Percentiles rank a stretch among this genome's conserved stretches.
These are phyloP conservation scores for Dipodomys ordii DNA, from an alignment of 2,113 vertebrate species.

Conservation along the genomic window DNA sequence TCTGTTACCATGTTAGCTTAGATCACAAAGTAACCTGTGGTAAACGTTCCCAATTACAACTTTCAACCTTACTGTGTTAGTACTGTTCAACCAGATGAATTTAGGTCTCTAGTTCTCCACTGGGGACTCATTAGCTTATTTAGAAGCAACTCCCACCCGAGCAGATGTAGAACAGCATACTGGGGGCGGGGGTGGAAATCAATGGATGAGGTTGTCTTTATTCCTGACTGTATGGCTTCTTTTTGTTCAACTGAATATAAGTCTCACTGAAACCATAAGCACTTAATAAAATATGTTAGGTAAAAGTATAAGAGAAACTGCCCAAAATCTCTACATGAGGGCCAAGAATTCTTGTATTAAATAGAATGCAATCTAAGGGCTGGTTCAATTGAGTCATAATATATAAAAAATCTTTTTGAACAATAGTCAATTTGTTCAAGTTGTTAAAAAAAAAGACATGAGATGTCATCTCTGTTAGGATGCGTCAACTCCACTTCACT, in stretches of 20 bases:
- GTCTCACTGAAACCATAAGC: constrained; percentile 57
- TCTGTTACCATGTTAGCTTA: not conserved
- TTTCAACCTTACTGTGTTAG: not conserved
- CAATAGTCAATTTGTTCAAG: constrained; percentile 17
- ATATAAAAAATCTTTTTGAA: constrained; percentile 36
- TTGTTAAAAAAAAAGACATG: constrained; percentile 29
- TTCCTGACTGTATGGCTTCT: constrained; percentile 22
- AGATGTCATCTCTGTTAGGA: not conserved
- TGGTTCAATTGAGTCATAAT: constrained; percentile 1
- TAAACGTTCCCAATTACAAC: not conserved
- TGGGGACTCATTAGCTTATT: not conserved
- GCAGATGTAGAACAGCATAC: not conserved
- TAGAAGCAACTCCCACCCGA: not conserved
- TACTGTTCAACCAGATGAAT: too few relatives aligned
- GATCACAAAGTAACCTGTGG: not conserved
- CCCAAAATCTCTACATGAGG: not conserved
- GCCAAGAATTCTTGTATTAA: constrained; percentile 46
- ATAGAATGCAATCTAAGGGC: constrained; percentile 27
- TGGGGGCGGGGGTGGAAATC: too few relatives aligned
- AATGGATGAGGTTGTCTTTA: not conserved
- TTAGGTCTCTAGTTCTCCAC: not conserved
- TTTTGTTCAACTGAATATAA: constrained; percentile 19
- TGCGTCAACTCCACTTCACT: not conserved
- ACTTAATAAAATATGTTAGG: constrained; percentile 52
- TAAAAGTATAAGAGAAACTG: constrained; percentile 41